Conservation (phyloP, 2,113 vertebrate genomes). For the Chaetura pelagica region DNA sequence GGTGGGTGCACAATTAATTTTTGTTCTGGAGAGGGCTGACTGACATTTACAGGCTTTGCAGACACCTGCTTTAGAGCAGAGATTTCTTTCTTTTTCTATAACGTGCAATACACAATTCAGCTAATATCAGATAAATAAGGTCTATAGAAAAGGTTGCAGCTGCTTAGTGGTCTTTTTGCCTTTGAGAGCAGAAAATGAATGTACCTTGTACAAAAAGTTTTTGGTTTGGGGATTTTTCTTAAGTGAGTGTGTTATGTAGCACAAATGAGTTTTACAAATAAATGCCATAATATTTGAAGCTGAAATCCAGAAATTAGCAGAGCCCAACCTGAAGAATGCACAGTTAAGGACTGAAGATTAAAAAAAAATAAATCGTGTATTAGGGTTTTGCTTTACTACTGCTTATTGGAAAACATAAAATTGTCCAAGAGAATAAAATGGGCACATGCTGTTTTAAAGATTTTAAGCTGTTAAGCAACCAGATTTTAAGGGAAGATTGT, state of each 20-base stretch:
- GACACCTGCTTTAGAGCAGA: not conserved
- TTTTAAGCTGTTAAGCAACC: constrained; percentile 7
- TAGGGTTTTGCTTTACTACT: not conserved
- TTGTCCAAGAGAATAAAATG: not conserved
- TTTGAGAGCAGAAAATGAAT: not conserved
- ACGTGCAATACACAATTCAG: not conserved
- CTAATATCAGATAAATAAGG: not conserved
- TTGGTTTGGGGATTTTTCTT: not conserved
- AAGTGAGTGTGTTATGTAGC: not conserved
- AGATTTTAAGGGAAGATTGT: not conserved
- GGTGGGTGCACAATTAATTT: constrained; percentile 22
- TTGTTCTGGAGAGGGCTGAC: not conserved
- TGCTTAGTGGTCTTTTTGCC: not conserved
- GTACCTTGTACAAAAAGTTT: not conserved
- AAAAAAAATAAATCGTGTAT: not conserved
- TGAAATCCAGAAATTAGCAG: constrained; percentile 16
- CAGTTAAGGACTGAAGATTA: not conserved
- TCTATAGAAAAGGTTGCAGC: not conserved
- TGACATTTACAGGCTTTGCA: not conserved
- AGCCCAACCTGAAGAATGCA: not conserved
- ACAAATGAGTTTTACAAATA: not conserved
- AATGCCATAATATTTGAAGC: not conserved
- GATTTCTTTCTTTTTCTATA: not conserved
- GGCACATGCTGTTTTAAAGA: not conserved
- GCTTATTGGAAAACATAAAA: not conserved